Conservation (phyloP, 2,888 invertebrate species). For the Tetrapedia diversipes region DNA sequence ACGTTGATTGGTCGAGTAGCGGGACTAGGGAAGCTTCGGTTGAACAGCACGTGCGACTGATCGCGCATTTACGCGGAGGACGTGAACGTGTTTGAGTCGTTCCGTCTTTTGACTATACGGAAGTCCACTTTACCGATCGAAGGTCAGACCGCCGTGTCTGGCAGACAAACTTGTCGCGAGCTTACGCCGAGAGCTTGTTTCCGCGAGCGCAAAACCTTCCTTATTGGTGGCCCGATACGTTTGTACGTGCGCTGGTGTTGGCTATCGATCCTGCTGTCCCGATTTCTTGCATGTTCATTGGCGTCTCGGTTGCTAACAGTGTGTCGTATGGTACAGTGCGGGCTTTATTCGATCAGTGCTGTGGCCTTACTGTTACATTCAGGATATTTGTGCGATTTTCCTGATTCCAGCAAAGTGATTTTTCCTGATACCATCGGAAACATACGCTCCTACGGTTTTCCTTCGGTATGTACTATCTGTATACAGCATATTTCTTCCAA, state of each 20-base stretch:
- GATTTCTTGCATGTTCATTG: conserved; percentile 62
- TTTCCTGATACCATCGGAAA: background rate
- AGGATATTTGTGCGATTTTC: conserved; percentile 48
- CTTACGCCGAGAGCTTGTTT: conserved; percentile 25
- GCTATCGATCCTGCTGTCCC: conserved; percentile 70
- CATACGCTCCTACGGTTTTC: background rate
- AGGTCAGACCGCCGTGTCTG: conserved; percentile 30
- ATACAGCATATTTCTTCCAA: background rate
- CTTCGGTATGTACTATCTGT: conserved; percentile 47
- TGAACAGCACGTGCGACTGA: conserved; percentile 62
- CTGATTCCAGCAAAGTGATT: conserved; percentile 34
- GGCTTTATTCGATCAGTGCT: conserved; percentile 55
- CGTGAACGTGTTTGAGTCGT: conserved; percentile 61
- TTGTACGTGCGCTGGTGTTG: conserved; percentile 66
- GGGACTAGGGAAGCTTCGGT: conserved; percentile 31
- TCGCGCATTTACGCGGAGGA: conserved; percentile 69
- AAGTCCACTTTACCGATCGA: conserved; percentile 56
- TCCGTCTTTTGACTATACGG: background rate
- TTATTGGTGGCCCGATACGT: conserved; percentile 44
- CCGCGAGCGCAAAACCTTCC: conserved; percentile 29
- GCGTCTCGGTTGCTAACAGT: conserved; percentile 56
- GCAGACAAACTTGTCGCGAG: conserved; percentile 7
- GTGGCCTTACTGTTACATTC: conserved; percentile 55
- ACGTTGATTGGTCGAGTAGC: conserved; percentile 78
- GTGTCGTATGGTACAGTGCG: conserved; percentile 62